Conservation (phyloP, 2,113 vertebrate genomes). For the Dipodomys merriami region DNA sequence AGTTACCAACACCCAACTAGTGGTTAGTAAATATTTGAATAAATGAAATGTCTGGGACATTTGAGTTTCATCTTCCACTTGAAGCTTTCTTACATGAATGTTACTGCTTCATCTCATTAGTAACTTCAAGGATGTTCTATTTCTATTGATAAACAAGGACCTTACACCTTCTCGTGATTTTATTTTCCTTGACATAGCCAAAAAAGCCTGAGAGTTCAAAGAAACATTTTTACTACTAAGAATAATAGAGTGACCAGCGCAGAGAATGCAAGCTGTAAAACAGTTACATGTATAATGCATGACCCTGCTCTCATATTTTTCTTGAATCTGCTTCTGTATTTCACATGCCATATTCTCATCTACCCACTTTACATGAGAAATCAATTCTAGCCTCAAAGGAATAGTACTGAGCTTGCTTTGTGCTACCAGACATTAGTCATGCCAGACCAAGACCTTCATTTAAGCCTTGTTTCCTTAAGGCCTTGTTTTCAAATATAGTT, state of each 20-base stretch:
- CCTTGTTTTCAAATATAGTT: background rate
- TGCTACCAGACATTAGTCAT: background rate
- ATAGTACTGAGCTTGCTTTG: background rate
- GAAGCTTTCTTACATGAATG: background rate
- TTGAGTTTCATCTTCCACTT: conserved; percentile 1
- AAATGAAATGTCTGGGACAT: background rate
- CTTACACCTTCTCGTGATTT: conserved; percentile 7
- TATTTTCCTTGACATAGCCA: background rate
- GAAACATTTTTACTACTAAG: background rate
- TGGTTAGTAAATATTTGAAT: conserved; percentile 6
- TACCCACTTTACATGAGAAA: conserved; percentile 12
- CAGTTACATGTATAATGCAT: background rate
- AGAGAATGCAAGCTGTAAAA: background rate
- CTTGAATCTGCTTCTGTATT: background rate
- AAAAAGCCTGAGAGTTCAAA: background rate
- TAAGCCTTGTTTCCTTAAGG: conserved; percentile 1
- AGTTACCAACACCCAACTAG: background rate
- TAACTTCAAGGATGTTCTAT: background rate
- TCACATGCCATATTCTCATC: background rate
- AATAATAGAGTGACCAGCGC: background rate
- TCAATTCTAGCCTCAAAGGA: background rate
- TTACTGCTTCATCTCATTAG: background rate
- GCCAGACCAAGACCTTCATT: background rate
- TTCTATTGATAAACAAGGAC: background rate
- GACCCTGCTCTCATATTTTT: too few relatives aligned